These are phyloP conservation scores for Calliopum simillimum DNA, from an alignment of 2,888 invertebrate genomes.

Conservation along the genomic window DNA sequence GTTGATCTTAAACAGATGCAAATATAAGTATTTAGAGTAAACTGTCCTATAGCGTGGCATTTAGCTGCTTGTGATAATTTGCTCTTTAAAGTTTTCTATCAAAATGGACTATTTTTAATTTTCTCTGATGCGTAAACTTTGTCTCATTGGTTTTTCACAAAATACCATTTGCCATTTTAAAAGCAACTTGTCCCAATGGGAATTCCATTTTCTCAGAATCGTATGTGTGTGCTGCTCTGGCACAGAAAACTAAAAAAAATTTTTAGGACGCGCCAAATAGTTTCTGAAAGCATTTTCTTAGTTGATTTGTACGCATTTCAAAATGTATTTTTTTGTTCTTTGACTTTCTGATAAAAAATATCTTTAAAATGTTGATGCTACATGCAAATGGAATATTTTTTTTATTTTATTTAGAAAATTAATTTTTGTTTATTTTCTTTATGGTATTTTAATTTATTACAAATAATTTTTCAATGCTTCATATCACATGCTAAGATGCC, in stretches of 20 bases:
- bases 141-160: background rate
- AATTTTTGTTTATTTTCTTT: conserved; percentile 35
- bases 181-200: conserved; percentile 57
- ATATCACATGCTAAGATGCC: background rate
- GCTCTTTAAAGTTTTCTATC: background rate
- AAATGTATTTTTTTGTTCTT: background rate
- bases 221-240: background rate
- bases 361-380: conserved; percentile 1
- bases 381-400: conserved; percentile 36
- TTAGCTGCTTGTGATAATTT: background rate
- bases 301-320: background rate
- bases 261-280: too few species aligned
- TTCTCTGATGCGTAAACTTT: background rate
- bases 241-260: too few species aligned
- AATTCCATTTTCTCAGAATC: conserved; percentile 45
- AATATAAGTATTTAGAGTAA: too few species aligned
- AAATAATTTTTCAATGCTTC: conserved; percentile 61
- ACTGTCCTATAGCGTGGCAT: too few species aligned
- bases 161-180: conserved; percentile 5
- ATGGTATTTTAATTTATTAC: conserved; percentile 59
- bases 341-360: background rate
- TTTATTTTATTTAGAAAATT: background rate
- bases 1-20: too few species aligned
- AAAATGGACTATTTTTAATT: background rate
- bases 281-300: background rate